Percentiles rank a stretch among this genome's conserved stretches.
Evolutionary conservation across 2,797 vertebrate species (phyloP).

Genomic region (Sebastes vulpes): DNA sequence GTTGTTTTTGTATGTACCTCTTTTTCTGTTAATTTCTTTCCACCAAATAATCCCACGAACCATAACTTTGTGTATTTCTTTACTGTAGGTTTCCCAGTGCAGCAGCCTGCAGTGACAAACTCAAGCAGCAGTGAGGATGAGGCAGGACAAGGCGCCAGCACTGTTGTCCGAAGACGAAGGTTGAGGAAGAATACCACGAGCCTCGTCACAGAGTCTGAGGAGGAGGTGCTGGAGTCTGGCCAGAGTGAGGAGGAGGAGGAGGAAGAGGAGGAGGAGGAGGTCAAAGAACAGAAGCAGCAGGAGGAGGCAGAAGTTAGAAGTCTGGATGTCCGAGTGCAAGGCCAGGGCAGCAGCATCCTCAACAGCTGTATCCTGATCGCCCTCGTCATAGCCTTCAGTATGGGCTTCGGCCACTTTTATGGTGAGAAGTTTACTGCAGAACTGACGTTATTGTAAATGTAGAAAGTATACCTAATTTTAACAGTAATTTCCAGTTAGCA

Average conservation of each 20-base stretch:
- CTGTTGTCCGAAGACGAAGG: conserved; percentile 86
- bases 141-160: conserved; percentile 65
- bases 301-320: conserved; percentile 43
- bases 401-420: conserved; percentile 94
- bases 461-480: not conserved
- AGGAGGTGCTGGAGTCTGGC: conserved; percentile 62
- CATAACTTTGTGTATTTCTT: conserved; percentile 14
- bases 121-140: conserved; percentile 92
- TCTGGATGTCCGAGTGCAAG: not conserved
- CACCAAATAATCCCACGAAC: not conserved
- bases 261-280: conserved; percentile 74
- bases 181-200: conserved; percentile 82
- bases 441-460: not conserved
- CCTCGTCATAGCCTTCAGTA: conserved; percentile 91
- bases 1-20: not conserved
- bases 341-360: conserved; percentile 79
- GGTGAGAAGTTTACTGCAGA: conserved; percentile 80
- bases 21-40: not conserved
- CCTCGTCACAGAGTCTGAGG: conserved; percentile 80
- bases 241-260: conserved; percentile 77
- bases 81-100: conserved; percentile 70
- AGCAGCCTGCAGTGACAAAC: conserved; percentile 65
- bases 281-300: conserved; percentile 59
- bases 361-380: conserved; percentile 91
- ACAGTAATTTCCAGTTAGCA: not conserved